Percentiles rank a stretch among this genome's conserved stretches.
phyloP scores from a whole-genome alignment of 1,140 invertebrate species.

The Vanessa atalanta region DNA sequence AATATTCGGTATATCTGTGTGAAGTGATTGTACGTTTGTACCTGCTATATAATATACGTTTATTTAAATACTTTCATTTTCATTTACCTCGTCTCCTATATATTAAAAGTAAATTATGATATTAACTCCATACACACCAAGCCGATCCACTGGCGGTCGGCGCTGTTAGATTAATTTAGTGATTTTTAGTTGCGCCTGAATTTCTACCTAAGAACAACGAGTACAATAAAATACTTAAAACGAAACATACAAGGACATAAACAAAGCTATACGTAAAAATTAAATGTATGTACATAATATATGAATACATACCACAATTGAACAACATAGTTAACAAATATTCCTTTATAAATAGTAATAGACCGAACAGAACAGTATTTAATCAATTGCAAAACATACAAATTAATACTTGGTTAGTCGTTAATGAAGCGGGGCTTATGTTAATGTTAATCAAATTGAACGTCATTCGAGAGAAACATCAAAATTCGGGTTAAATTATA shows the following conservation, averaged over 20 bases:
- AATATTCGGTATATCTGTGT: too few relatives aligned
- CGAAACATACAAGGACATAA: neutral
- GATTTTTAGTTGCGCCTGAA: too few relatives aligned
- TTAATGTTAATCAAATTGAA: constrained; percentile 33
- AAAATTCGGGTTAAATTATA: constrained; percentile 28
- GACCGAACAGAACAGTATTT: constrained; percentile 20
- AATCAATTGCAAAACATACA: constrained; percentile 29
- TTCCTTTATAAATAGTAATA: neutral
- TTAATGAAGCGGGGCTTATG: constrained; percentile 35
- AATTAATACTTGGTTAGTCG: constrained; percentile 31
- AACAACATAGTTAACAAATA: neutral
- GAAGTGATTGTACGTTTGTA: too few relatives aligned
- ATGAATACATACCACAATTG: neutral
- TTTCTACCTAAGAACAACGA: too few relatives aligned
- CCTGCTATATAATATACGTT: too few relatives aligned
- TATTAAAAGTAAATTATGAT: too few relatives aligned
- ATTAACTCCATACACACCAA: too few relatives aligned
- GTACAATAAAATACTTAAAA: too few relatives aligned
- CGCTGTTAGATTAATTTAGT: too few relatives aligned
- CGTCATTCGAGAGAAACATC: constrained; percentile 17
- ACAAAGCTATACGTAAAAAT: neutral
- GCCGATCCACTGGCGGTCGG: too few relatives aligned
- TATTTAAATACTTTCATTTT: too few relatives aligned
- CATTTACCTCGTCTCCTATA: too few relatives aligned
- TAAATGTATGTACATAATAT: neutral